Evolutionary conservation across 2,888 invertebrate species (phyloP), one percentile per base, ranked within the genome.

Genomic region (Diachrysia chrysitis): DNA sequence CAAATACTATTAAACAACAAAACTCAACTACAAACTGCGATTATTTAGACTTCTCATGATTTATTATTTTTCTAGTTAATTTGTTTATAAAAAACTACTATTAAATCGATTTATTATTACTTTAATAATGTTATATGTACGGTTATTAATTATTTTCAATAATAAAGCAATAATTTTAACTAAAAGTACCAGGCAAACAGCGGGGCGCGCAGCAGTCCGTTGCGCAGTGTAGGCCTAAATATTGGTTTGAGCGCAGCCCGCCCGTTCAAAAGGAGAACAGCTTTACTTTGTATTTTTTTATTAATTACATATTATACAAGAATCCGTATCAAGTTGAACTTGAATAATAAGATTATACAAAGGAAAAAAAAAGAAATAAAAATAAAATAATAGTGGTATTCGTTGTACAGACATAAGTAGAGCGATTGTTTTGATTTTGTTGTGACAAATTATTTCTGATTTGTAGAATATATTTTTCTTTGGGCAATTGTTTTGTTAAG

Each of bases 131-230:
- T 46, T 65, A 78, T n/a, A n/a, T n/a, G n/a, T n/a, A n/a, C n/a
- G n/a, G 19, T 51, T 51, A 58, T 64, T 23, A 63, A 59, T 74
- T 71, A 70, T 42, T 53, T 53, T 51, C 58, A 60, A 68, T 73
- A 78, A 76, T 81, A 60, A 66, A 73, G 73, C 72, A 77, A 80
- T 78, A 83, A 78, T 78, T 79, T 74, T 78, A 85, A 80, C 75
- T 78, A 78, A 72, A 73, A 65, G 79, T 87, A 90, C 90, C 72
- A 90, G 90, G 90, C 75, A 73, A 77, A 16, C 89, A 90, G 82
- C 71, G 76, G 58, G 19, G 63, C 65, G 69, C 62, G 74, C 74
- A 68, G 71, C 73, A 77, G 71, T 69, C 74, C 62, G 48, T 61
- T 56, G 63, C 75, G 69, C 63, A 70, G 67, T 83, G 79, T 84